phyloP scores from a whole-genome alignment of 2,113 vertebrate genomes.

The Callospermophilus lateralis region DNA sequence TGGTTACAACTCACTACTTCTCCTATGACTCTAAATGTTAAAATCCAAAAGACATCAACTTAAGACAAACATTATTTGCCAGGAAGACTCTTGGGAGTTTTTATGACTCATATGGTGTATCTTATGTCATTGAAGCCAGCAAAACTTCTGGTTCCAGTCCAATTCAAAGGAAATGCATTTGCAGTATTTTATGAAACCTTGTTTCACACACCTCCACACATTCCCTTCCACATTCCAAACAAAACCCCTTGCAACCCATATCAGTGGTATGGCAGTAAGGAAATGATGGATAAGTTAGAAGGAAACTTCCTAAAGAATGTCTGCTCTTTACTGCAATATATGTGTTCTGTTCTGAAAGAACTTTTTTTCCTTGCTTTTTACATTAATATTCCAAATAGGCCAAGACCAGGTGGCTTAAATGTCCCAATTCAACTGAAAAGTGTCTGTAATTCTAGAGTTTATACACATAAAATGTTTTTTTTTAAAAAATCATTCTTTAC shows the following conservation, averaged over 20 bases:
- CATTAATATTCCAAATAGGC: background rate
- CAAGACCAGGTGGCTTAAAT: background rate
- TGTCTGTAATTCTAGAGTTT: background rate
- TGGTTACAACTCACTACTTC: background rate
- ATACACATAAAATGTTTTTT: background rate
- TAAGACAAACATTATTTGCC: background rate
- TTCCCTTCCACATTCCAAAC: background rate
- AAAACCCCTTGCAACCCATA: background rate
- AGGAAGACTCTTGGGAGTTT: background rate
- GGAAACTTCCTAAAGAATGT: background rate
- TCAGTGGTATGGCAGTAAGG: background rate
- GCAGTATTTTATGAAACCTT: background rate
- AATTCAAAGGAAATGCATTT: constrained; percentile 23
- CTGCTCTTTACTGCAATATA: background rate
- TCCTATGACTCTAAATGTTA: background rate
- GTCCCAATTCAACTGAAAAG: background rate
- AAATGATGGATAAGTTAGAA: background rate
- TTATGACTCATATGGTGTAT: background rate
- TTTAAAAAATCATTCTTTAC: background rate
- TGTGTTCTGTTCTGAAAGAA: background rate
- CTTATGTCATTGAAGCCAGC: background rate
- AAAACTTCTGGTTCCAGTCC: background rate
- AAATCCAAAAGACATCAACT: background rate
- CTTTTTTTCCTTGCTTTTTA: background rate
- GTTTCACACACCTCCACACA: background rate